phyloP scores from a whole-genome alignment of 2,888 invertebrate species.

The Apocheima hispidaria region DNA sequence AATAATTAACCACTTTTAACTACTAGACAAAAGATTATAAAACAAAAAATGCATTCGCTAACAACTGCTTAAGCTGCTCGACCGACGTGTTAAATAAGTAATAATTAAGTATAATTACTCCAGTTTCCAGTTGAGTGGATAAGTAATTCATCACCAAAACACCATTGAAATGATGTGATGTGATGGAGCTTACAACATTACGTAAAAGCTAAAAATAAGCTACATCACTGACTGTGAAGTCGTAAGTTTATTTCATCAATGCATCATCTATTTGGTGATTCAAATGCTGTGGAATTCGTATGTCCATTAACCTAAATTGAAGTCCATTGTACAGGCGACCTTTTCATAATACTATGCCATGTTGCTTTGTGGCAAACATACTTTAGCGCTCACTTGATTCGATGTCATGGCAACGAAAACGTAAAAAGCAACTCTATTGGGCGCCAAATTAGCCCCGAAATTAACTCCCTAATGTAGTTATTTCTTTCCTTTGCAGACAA shows the following conservation, averaged over 20 bases:
- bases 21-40: no score
- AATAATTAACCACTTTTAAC: no score
- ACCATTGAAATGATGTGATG: neutral
- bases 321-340: slow-evolving; percentile 62
- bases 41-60: no score
- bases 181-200: slow-evolving; percentile 13
- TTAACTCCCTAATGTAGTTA: slow-evolving; percentile 56
- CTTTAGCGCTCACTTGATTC: slow-evolving; percentile 54
- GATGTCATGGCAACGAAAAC: slow-evolving; percentile 54
- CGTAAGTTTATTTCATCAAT: slow-evolving; percentile 21
- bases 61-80: no score
- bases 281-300: slow-evolving; percentile 59
- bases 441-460: slow-evolving; percentile 50
- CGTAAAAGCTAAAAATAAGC: slow-evolving; percentile 19
- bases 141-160: no score
- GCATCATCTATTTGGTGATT: slow-evolving; percentile 38
- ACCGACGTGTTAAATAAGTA: no score
- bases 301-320: slow-evolving; percentile 74
- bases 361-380: slow-evolving; percentile 57
- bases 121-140: no score
- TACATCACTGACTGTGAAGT: slow-evolving; percentile 2
- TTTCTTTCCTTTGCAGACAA: slow-evolving; percentile 81
- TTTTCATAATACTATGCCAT: slow-evolving; percentile 66
- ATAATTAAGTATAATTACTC: no score
- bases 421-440: slow-evolving; percentile 69